Conservation (phyloP, 1,140 invertebrate genomes). For the Rhynchophorus ferrugineus region DNA sequence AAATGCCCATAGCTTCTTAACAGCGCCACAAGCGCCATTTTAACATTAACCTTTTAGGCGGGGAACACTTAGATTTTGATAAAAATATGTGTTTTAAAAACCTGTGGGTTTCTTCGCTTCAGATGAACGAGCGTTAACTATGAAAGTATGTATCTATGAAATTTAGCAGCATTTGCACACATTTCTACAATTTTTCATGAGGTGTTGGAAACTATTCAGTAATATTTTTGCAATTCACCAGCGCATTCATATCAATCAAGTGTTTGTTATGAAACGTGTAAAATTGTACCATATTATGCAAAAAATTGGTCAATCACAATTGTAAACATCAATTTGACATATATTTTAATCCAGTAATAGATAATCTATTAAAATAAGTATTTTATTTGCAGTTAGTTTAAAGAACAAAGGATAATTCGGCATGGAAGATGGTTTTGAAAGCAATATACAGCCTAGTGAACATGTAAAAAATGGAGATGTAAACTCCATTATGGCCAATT, state of each 20-base stretch:
- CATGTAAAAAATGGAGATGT: constrained; percentile 27
- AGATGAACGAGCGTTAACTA: constrained; percentile 6
- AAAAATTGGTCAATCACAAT: neutral
- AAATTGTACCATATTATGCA: neutral
- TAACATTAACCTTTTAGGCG: constrained; percentile 47
- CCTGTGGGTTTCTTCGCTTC: constrained; percentile 5
- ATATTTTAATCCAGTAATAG: constrained; percentile 1
- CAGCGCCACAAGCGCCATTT: constrained; percentile 52
- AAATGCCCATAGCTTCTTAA: constrained; percentile 17
- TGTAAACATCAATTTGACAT: constrained; percentile 8
- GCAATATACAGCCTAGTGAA: constrained; percentile 13
- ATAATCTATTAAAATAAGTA: neutral
- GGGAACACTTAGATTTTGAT: constrained; percentile 28
- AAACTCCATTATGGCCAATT: constrained; percentile 33
- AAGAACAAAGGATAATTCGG: constrained; percentile 25
- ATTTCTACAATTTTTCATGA: constrained; percentile 3
- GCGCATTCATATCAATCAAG: neutral
- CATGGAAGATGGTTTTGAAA: constrained; percentile 40
- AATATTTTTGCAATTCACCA: neutral
- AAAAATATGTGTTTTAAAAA: constrained; percentile 10
- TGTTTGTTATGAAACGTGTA: neutral
- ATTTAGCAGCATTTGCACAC: neutral
- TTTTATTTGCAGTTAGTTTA: constrained; percentile 9
- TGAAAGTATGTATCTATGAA: constrained; percentile 8
- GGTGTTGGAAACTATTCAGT: constrained; percentile 1